Evolutionary conservation across 1,140 invertebrate species (phyloP), one percentile per base, ranked within the genome.

Genomic region (Drosophila pallidifrons): DNA sequence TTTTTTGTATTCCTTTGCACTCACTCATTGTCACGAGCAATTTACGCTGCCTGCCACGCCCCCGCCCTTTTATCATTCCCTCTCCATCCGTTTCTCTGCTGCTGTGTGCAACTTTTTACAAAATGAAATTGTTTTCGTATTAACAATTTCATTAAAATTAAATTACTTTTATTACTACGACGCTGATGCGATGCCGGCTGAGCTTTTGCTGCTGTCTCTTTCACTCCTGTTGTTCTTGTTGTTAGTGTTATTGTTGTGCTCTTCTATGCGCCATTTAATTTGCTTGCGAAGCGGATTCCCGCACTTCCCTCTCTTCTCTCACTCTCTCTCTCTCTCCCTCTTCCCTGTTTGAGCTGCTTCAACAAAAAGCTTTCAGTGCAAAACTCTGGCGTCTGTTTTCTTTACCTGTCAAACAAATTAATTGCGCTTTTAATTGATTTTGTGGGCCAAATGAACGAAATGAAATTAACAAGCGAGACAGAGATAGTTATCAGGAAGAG

Each of bases 71-170:
- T 25, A 0, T 25, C 20, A 25, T 25, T 25, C 20, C 20, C 28
- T 16, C 16, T 28, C 38, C 1, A 4, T 45, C 20, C 20, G n/a
- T 28, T 38, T 45, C 47, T 13, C 38, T 38, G 52, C 7, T 51
- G 32, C 32, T 57, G 55, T 13, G 72, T 70, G 67, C 81, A 89
- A 89, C 86, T 89, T 89, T 89, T 89, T 90, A 89, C 86, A 81
- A 89, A 89, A 89, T 89, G 85, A 89, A 89, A 89, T 89, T 89
- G 85, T 89, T 89, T 89, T 89, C 85, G 86, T 90, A 89, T 89
- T 89, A 89, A 89, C 85, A 89, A 89, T 89, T 89, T 89, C 85
- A 89, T 89, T 89, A 89, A 89, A 89, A 89, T 89, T 89, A 89
- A 90, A 89, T 88, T 88, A 85, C 85, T 88, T 89, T 85, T 88